Base-by-base conservation (phyloP, 1,140 invertebrate species). In the Tetraneura akinire region DNA sequence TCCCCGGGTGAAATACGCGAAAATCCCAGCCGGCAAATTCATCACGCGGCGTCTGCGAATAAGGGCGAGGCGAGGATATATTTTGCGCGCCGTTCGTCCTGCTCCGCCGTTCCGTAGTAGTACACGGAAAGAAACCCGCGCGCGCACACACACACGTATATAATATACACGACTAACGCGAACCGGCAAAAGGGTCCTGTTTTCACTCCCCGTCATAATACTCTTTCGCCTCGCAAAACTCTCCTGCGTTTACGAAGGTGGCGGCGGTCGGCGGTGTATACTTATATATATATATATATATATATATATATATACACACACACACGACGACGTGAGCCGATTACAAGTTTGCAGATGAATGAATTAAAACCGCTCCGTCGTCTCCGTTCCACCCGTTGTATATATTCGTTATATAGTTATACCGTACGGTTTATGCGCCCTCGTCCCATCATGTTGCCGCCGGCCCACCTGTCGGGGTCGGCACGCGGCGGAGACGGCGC, bases 321-420 rank as follows among this genome's bases (percentile, higher is more conserved):
- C n/a, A n/a, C n/a, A 53, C 53, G 55, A 76, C 51, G 55, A 78
- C 74, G 53, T 78, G 74, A 78, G 74, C 55, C 74, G 74, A 78
- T 78, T 78, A 78, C 74, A 78, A 78, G 74, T 78, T 78, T 78
- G 74, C 74, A 62, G 62, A 78, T 60, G 74, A 78, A 78, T 51
- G 74, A 78, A 78, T 78, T 62, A 78, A 78, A 78, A 14, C 74
- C 55, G 14, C 55, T 23, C 9, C 55, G 23, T 37, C 42, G 8
- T 37, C 37, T 23, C 32, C 14, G 0, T 18, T n/a, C 29, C 21
- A 5, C 16, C 26, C 32, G 0, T 37, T 26, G 21, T 26, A 10
- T 3, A 10, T 51, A 26, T 32, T 13, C 26, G 32, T 4, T 23
- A n/a, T 73, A 11, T 73, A 18, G 3, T 18, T 73, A 23, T 73